phyloP scores from a whole-genome alignment of 1,140 invertebrate genomes.

The Drosophila tropicalis region DNA sequence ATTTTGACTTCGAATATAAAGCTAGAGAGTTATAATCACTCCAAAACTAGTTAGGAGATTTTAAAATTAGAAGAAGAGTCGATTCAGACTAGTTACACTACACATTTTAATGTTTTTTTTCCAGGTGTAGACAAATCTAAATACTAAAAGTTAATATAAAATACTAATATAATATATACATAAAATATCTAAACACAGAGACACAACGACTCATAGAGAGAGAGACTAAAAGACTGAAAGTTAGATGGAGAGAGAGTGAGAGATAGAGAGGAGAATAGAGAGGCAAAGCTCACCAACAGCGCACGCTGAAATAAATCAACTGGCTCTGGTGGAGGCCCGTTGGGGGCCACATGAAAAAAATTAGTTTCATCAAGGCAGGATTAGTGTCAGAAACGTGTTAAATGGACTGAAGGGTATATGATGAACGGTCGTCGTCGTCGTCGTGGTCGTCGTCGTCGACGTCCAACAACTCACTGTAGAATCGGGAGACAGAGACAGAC shows the following conservation, averaged over 20 bases:
- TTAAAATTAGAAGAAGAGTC: too few relatives aligned
- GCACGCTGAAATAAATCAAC: constrained; percentile 82
- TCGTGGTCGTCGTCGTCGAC: constrained; percentile 26
- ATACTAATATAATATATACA: background rate
- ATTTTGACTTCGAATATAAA: too few relatives aligned
- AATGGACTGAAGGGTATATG: constrained; percentile 83
- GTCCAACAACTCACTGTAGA: constrained; percentile 48
- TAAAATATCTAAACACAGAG: constrained; percentile 37
- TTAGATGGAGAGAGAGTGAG: background rate
- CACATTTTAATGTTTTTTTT: background rate
- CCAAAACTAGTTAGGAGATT: too few relatives aligned
- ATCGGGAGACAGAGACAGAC: constrained; percentile 2
- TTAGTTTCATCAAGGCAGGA: constrained; percentile 83
- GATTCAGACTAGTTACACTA: background rate
- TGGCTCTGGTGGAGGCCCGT: constrained; percentile 58
- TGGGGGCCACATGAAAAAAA: constrained; percentile 75
- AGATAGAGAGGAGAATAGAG: background rate
- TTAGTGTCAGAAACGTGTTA: constrained; percentile 83
- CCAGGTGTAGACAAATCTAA: background rate
- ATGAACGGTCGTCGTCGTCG: constrained; percentile 77
- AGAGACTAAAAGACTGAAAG: background rate
- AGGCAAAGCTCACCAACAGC: constrained; percentile 68
- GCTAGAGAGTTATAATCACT: too few relatives aligned
- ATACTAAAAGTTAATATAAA: constrained; percentile 47
- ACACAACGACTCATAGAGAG: background rate